Evolutionary conservation across 37 sponge, comb jelly and placozoan species (phyloP).

Genomic region (Cliona cf. orientalis): DNA sequence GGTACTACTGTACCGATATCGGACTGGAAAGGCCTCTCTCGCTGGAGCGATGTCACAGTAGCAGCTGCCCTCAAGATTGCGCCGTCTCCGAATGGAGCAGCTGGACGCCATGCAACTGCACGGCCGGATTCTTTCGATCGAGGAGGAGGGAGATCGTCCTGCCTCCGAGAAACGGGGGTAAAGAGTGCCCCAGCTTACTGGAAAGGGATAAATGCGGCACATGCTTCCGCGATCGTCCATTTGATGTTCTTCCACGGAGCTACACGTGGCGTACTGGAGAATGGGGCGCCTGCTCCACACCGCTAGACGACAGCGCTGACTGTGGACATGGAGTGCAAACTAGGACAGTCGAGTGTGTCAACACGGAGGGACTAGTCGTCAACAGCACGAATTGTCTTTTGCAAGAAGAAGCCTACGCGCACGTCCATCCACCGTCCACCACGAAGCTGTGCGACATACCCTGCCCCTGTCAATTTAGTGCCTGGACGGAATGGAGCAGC

Average conservation of each 20-base stretch:
- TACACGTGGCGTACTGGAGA: constrained; percentile 15
- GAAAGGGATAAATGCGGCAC: constrained; percentile 2
- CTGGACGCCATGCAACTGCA: constrained; percentile 41
- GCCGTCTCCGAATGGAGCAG: constrained; percentile 36
- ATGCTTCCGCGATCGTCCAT: not conserved
- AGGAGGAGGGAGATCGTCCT: constrained; percentile 15
- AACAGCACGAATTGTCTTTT: not conserved
- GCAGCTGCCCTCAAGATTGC: constrained; percentile 36
- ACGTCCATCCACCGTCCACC: constrained; percentile 3
- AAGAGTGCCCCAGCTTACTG: constrained; percentile 11
- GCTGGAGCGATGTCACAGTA: constrained; percentile 7
- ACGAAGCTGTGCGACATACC: constrained; percentile 20
- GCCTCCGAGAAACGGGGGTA: constrained; percentile 20
- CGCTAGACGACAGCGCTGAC: not conserved
- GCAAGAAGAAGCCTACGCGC: constrained; percentile 26
- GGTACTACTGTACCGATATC: constrained; percentile 40
- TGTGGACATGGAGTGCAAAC: constrained; percentile 20
- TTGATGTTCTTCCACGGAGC: constrained; percentile 9
- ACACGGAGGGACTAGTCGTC: constrained; percentile 1
- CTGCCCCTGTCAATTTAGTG: constrained; percentile 27
- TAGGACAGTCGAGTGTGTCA: constrained; percentile 26
- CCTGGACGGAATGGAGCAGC: constrained; percentile 8
- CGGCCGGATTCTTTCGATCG: not conserved
- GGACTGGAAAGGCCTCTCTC: not conserved
- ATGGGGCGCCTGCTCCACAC: constrained; percentile 21